Evolutionary conservation across 2,113 vertebrate species (phyloP).

Genomic region (Sciurus niger): DNA sequence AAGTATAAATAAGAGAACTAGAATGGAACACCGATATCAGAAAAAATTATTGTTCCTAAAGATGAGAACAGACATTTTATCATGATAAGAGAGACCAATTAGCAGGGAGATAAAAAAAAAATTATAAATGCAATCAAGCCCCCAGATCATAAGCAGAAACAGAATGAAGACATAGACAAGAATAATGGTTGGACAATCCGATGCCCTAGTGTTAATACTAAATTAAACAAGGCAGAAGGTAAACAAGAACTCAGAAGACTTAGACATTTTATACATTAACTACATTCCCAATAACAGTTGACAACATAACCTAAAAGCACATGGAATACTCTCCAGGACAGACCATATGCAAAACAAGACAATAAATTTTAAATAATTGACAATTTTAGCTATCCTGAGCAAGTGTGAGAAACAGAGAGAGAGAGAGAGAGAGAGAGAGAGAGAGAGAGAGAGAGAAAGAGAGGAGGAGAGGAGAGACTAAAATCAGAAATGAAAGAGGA

Average conservation of each 20-base stretch:
- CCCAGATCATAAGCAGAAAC: neutral
- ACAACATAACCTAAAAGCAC: neutral
- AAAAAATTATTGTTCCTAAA: neutral
- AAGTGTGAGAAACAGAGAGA: neutral
- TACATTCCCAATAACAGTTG: neutral
- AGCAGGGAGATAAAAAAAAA: neutral
- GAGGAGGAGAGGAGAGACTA: neutral
- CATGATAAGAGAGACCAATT: neutral
- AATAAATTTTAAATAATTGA: neutral
- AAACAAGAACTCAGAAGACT: neutral
- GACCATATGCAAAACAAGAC: neutral
- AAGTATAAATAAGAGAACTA: neutral
- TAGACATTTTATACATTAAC: neutral
- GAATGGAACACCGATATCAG: neutral
- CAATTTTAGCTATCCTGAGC: neutral
- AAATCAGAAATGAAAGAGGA: neutral
- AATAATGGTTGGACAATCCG: neutral
- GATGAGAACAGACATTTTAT: neutral
- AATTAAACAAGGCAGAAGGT: neutral
- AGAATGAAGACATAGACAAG: neutral
- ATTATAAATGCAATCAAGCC: neutral
- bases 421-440: too few species aligned
- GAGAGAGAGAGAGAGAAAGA: too few species aligned
- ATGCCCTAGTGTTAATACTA: neutral
- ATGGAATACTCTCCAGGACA: neutral